These are phyloP conservation scores for Lasioglossum vierecki DNA, from an alignment of 2,888 invertebrate species.

Conservation along the genomic window DNA sequence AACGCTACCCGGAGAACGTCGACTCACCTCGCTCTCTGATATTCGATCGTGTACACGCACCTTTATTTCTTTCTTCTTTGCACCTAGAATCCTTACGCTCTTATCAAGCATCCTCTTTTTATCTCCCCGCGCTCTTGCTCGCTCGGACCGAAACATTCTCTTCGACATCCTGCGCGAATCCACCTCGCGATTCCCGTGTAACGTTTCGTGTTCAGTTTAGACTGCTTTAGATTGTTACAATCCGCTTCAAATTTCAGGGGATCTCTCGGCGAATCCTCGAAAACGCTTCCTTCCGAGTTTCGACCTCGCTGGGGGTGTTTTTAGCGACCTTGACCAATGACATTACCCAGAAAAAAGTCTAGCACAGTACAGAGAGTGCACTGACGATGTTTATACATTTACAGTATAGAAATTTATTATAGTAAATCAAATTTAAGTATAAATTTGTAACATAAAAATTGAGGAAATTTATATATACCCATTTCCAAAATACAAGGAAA, in stretches of 20 bases:
- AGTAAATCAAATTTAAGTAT: no score
- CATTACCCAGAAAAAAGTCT: no score
- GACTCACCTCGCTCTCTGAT: background rate
- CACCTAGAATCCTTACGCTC: background rate
- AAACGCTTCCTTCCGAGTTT: no score
- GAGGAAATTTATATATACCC: no score
- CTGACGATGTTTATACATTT: no score
- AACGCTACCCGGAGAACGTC: slow-evolving; percentile 60
- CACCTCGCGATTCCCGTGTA: background rate
- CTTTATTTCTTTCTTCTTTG: background rate
- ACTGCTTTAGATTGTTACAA: background rate
- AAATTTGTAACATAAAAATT: no score
- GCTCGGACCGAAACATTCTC: background rate
- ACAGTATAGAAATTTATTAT: no score
- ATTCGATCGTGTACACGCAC: background rate
- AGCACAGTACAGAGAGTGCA: no score
- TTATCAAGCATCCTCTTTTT: background rate
- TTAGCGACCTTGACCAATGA: background rate
- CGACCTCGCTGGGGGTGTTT: background rate
- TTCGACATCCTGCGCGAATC: background rate
- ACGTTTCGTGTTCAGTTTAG: background rate
- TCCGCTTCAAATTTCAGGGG: background rate
- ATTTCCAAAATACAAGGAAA: no score
- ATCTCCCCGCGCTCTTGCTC: background rate
- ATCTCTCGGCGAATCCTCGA: background rate